Evolutionary conservation across 2,113 vertebrate genomes (phyloP), one percentile per base, ranked within the genome.

Genomic region (Petrocephalus zakoni): DNA sequence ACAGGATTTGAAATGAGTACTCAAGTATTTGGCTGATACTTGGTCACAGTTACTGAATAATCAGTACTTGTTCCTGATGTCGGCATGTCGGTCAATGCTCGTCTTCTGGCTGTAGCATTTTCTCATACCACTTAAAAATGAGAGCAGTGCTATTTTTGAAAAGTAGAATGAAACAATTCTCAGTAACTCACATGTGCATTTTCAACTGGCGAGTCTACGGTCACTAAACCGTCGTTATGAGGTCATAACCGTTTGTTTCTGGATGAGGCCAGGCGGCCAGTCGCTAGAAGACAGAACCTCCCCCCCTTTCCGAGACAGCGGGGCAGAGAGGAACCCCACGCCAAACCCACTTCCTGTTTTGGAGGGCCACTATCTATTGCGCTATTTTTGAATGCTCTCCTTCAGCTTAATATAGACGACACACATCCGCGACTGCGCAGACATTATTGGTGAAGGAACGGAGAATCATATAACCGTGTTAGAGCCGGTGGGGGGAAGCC

Each of bases 291-390:
- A 37, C 0, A 75, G 68, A 0, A 22, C 82, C 11, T 4, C 82
- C 22, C 49, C 46, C 61, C 25, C 22, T 86, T 87, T 81, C 34
- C 42, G 88, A 89, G 89, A 89, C 87, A 81, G 53, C 61, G 64
- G 86, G 90, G 72, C 84, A 72, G 85, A 90, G 90, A 90, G 88
- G 89, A 83, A 53, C 90, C 90, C 88, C 90, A 75, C 29, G 56
- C 53, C 83, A 91, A 86, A 87, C 78, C 51, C n/a, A 64, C 91
- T 92, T 92, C 91, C 91, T 92, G 91, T 90, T 92, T 90, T 87
- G 88, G 87, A 85, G 53, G 22, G 29, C 52, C 53, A 88, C 25
- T 68, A 68, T 68, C 72, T 19, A 78, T 25, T 8, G 17, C 2
- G 72, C 90, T 90, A 90, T 92, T 91, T 92, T 87, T 89, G 91